Evolutionary conservation across 1,140 invertebrate species (phyloP).

Genomic region (Argopecten irradians): DNA sequence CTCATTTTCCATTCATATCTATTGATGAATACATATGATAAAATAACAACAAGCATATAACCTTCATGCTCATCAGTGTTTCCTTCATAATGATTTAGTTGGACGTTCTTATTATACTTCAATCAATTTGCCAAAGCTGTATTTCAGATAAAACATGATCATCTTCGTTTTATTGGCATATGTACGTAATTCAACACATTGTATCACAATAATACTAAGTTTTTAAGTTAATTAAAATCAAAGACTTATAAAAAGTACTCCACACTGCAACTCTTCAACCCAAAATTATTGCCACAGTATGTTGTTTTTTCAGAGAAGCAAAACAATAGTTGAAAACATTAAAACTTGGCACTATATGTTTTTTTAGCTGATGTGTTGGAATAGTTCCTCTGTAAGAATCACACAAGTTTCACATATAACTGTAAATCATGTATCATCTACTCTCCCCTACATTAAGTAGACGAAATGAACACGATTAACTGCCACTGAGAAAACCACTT

Average conservation of each 20-base stretch:
- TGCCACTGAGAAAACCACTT: not conserved
- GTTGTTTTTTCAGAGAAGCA: constrained; percentile 2
- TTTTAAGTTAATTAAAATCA: constrained; percentile 5
- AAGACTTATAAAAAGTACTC: not conserved
- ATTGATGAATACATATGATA: not conserved
- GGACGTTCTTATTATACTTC: not conserved
- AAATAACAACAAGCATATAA: not conserved
- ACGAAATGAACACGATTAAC: not conserved
- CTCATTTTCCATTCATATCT: not conserved
- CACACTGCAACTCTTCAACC: not conserved
- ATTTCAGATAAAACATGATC: not conserved
- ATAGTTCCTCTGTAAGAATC: not conserved
- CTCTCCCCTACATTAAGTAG: not conserved
- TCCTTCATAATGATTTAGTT: not conserved
- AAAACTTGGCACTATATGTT: constrained; percentile 15
- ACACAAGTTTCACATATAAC: not conserved
- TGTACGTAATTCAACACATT: not conserved
- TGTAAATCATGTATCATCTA: not conserved
- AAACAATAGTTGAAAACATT: not conserved
- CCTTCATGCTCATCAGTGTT: not conserved
- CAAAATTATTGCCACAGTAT: constrained; percentile 22
- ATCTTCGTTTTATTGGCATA: not conserved
- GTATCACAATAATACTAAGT: constrained; percentile 23
- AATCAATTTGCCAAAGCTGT: not conserved
- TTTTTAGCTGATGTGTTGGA: constrained; percentile 9